Evolutionary conservation across 2,797 vertebrate genomes (phyloP).

Genomic region (Anguilla marmorata): DNA sequence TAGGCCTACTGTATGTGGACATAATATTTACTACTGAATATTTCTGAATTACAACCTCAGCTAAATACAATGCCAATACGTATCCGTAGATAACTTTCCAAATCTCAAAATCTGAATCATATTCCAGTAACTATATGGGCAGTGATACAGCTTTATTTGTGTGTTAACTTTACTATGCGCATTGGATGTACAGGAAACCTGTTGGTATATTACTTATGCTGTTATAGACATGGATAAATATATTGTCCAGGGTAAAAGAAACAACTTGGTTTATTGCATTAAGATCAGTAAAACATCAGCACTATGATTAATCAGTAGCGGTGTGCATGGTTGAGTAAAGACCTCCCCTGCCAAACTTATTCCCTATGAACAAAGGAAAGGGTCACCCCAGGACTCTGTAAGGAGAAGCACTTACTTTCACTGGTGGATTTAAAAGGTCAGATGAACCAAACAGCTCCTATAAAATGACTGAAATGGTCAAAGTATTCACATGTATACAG

Average conservation of each 20-base stretch:
- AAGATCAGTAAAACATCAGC: not conserved
- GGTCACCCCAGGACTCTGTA: slow-evolving; percentile 30
- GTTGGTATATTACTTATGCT: not conserved
- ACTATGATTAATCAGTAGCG: slow-evolving; percentile 1
- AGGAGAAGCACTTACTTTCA: slow-evolving; percentile 18
- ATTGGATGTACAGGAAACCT: not conserved
- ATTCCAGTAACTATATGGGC: not conserved
- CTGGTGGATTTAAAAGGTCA: not conserved
- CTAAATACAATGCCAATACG: not conserved
- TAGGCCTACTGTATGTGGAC: not conserved
- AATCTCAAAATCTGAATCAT: not conserved
- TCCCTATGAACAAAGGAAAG: slow-evolving; percentile 31
- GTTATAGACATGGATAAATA: slow-evolving; percentile 11
- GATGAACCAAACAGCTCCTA: not conserved
- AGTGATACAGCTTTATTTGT: not conserved
- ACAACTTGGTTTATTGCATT: not conserved
- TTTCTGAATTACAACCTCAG: not conserved
- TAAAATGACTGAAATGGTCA: not conserved
- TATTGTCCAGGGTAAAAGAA: not conserved
- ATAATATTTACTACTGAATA: not conserved
- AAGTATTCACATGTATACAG: not conserved
- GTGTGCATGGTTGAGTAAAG: not conserved
- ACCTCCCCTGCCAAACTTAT: not conserved
- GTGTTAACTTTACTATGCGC: not conserved
- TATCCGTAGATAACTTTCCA: not conserved